Percentiles rank a stretch among this genome's conserved stretches.
These are phyloP conservation scores for Orientallactaga bullata DNA, from an alignment of 2,113 vertebrate species.

Conservation along the genomic window DNA sequence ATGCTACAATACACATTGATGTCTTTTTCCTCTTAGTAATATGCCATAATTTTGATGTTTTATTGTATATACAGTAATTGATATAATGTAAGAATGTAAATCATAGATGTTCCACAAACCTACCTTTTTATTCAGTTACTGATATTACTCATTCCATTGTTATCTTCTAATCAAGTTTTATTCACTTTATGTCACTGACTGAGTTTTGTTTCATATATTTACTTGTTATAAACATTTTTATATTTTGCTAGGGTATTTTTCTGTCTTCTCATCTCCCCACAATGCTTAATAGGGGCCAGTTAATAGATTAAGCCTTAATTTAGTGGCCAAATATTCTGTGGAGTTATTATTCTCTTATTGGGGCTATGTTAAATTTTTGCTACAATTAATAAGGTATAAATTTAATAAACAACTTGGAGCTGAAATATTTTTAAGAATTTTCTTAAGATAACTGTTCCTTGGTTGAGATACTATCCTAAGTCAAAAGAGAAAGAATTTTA, in stretches of 20 bases:
- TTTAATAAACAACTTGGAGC: not conserved
- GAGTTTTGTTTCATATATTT: conserved; percentile 29
- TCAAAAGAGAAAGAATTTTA: not conserved
- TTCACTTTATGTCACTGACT: conserved; percentile 14
- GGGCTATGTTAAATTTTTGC: not conserved
- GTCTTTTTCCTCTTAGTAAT: not conserved
- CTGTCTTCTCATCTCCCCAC: not conserved
- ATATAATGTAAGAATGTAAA: not conserved
- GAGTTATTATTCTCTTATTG: not conserved
- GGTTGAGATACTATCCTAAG: not conserved
- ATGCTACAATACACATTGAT: not conserved
- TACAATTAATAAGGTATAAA: not conserved
- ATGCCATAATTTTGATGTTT: not conserved
- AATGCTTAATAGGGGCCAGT: not conserved
- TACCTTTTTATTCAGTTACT: conserved; percentile 27
- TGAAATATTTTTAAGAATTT: conserved; percentile 7
- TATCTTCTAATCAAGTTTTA: conserved; percentile 39
- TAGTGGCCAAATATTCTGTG: not conserved
- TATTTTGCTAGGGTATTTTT: conserved; percentile 5
- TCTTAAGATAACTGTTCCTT: not conserved
- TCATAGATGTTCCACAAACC: conserved; percentile 17
- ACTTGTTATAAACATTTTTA: not conserved
- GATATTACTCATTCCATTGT: conserved; percentile 14
- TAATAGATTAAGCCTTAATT: not conserved
- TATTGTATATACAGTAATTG: not conserved